phyloP scores from a whole-genome alignment of 2,113 vertebrate species.

The Gopherus evgoodei region DNA sequence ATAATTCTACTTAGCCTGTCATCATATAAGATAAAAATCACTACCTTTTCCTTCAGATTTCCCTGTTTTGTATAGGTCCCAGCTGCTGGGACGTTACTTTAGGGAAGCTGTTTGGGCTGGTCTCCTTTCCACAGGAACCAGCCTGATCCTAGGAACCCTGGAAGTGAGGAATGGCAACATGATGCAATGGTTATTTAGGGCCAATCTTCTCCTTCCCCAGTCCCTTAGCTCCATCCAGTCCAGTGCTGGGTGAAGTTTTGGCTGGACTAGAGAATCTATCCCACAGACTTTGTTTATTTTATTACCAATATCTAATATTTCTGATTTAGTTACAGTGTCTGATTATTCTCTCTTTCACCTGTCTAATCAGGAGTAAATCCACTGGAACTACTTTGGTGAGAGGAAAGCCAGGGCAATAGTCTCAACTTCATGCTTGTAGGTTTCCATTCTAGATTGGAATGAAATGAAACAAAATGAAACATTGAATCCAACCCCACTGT shows the following conservation, averaged over 20 bases:
- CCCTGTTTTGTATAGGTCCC: not conserved
- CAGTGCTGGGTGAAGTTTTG: not conserved
- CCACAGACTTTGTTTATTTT: not conserved
- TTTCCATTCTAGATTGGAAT: not conserved
- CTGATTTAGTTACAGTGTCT: not conserved
- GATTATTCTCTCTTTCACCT: not conserved
- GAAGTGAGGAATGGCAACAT: not conserved
- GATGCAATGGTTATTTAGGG: not conserved
- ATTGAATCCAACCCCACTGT: not conserved
- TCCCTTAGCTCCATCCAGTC: not conserved
- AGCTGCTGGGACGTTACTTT: not conserved
- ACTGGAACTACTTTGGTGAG: not conserved
- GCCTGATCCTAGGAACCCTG: not conserved
- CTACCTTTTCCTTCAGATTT: not conserved
- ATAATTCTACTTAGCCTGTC: not conserved
- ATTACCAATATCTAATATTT: not conserved
- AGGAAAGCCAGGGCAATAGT: not conserved
- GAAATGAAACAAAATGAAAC: not conserved
- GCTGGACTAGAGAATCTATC: not conserved
- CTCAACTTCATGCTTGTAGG: not conserved
- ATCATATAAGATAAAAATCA: not conserved
- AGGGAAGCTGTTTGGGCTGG: not conserved
- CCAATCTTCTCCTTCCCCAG: not conserved
- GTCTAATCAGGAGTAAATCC: not conserved
- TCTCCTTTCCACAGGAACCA: not conserved